Conservation (phyloP, 2,888 invertebrate species). For the Eupithecia dodoneata region DNA sequence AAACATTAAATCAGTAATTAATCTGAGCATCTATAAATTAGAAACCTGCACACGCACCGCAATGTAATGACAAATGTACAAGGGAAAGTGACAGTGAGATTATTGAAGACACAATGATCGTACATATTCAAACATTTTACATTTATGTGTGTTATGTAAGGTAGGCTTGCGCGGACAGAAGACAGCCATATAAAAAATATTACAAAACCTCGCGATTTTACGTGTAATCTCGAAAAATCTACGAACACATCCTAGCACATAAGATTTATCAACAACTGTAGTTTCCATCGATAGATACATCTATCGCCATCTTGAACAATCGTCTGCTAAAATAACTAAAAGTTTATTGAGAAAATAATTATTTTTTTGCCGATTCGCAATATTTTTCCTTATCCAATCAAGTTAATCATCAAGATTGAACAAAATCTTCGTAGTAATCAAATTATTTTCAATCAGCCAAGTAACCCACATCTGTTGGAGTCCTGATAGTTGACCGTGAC, state of each 20-base stretch:
- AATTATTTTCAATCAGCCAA: background rate
- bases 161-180: background rate
- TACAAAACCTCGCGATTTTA: background rate
- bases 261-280: too few relatives aligned
- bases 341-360: background rate
- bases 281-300: too few relatives aligned
- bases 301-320: too few relatives aligned
- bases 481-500: background rate
- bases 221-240: background rate
- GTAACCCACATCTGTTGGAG: background rate
- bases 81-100: conserved; percentile 40
- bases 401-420: background rate
- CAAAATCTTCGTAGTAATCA: background rate
- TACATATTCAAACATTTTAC: conserved; percentile 14
- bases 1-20: conserved; percentile 6
- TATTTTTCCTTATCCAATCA: background rate
- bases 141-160: background rate
- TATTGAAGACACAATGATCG: conserved; percentile 27
- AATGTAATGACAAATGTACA: conserved; percentile 33
- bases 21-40: conserved; percentile 35
- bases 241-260: background rate
- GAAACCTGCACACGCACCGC: conserved; percentile 25
- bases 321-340: too few relatives aligned
- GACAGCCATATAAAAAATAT: background rate
- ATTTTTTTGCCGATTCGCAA: background rate